These are phyloP conservation scores for Drosophila mayaguana DNA, from an alignment of 2,888 invertebrate genomes.

Conservation along the genomic window DNA sequence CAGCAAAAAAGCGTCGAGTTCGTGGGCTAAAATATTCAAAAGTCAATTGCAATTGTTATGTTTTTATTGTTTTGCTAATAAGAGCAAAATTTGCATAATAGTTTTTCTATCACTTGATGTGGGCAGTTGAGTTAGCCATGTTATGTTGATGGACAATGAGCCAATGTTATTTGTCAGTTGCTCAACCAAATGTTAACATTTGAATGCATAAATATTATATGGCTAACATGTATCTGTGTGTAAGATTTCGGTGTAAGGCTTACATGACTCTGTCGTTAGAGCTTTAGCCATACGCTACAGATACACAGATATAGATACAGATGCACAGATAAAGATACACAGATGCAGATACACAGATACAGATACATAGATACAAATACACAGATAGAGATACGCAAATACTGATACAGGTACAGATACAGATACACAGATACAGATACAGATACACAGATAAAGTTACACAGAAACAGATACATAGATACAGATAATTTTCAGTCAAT, in stretches of 20 bases:
- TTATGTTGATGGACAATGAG: neutral
- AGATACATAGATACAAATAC: too few species aligned
- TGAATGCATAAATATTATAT: neutral
- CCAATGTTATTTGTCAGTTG: neutral
- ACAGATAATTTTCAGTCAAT: neutral
- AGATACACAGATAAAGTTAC: too few species aligned
- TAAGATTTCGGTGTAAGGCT: neutral
- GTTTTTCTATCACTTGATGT: constrained; percentile 7
- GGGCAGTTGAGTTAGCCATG: neutral
- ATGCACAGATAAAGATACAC: too few species aligned
- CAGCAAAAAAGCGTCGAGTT: constrained; percentile 1
- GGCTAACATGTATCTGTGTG: neutral
- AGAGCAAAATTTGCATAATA: constrained; percentile 14
- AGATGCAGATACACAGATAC: too few species aligned
- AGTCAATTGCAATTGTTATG: constrained; percentile 23
- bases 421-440: too few species aligned
- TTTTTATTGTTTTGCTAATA: constrained; percentile 15
- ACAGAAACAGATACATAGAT: too few species aligned
- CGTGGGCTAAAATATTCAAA: constrained; percentile 13
- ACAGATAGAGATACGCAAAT: too few species aligned
- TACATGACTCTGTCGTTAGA: neutral
- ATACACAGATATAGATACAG: too few species aligned
- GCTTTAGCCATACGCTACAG: too few species aligned
- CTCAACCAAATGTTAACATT: neutral
- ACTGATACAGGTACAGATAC: too few species aligned